Evolutionary conservation across 2,797 vertebrate species (phyloP).

Genomic region (Tympanoctomys barrerae): DNA sequence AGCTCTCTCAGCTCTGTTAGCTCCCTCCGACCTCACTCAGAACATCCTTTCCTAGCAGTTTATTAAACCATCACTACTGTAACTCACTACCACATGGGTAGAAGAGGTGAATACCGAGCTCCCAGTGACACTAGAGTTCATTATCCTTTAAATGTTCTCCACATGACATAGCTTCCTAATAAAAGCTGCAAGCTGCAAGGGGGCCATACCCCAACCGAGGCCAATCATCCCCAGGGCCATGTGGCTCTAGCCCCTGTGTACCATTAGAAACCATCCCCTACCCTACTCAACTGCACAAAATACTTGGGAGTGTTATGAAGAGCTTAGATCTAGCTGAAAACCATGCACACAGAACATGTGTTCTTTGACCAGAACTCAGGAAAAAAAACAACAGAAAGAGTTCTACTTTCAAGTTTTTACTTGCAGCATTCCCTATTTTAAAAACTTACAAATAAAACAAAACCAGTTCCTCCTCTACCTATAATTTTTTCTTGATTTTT

Average conservation of each 20-base stretch:
- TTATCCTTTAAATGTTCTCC: not conserved
- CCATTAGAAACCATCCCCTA: conserved; percentile 11
- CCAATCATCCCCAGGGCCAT: not conserved
- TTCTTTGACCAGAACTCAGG: not conserved
- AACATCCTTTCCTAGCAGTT: conserved; percentile 32
- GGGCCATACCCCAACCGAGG: not conserved
- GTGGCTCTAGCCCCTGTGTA: not conserved
- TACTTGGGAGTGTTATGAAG: not conserved
- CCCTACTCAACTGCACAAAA: not conserved
- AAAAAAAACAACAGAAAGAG: not conserved
- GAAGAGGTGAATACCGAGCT: not conserved
- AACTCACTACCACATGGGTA: not conserved
- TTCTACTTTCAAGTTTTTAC: conserved; percentile 11
- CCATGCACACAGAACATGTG: not conserved
- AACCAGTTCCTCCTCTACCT: conserved; percentile 26
- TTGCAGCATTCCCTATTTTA: conserved; percentile 3
- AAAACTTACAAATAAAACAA: conserved; percentile 52
- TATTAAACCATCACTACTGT: not conserved
- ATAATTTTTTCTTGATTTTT: conserved; percentile 50
- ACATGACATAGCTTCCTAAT: not conserved
- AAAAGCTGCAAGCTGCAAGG: not conserved
- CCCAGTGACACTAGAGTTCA: not conserved
- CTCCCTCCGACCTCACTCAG: not conserved
- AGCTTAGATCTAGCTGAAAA: not conserved
- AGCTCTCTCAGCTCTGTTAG: not conserved